These are phyloP conservation scores for Capitulum mitella DNA, from an alignment of 2,888 invertebrate species.

Conservation along the genomic window DNA sequence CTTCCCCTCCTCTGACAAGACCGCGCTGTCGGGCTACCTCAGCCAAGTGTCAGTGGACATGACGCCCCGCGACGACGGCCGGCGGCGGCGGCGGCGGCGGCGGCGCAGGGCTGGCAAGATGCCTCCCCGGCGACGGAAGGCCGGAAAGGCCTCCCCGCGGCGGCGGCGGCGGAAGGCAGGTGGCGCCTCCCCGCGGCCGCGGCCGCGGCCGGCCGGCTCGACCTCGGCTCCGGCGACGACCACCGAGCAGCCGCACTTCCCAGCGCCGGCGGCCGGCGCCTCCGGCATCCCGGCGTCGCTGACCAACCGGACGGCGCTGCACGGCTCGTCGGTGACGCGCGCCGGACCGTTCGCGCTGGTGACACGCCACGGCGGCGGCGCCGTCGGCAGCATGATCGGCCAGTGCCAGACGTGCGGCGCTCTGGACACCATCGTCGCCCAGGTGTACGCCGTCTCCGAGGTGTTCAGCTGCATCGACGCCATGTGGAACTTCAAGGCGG, in stretches of 20 bases:
- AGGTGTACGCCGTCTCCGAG: background rate
- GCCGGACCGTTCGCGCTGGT: conserved; percentile 16
- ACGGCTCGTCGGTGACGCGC: background rate
- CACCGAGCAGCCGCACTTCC: background rate
- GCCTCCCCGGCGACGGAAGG: too few species aligned
- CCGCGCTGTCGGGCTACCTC: background rate
- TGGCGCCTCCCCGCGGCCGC: too few species aligned
- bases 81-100: background rate
- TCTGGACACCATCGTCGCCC: conserved; percentile 19
- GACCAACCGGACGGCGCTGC: conserved; percentile 6
- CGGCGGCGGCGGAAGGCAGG: too few species aligned
- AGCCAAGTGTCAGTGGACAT: conserved; percentile 19
- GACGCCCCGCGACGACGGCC: background rate
- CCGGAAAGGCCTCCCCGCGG: too few species aligned
- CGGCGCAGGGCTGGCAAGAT: too few species aligned
- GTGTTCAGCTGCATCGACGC: background rate
- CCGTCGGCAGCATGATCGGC: conserved; percentile 5
- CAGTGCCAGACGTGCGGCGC: conserved; percentile 14
- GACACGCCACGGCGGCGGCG: background rate
- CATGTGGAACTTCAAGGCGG: background rate
- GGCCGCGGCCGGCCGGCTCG: background rate
- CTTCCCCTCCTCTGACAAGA: background rate
- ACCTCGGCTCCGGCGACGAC: background rate
- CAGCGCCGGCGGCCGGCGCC: background rate
- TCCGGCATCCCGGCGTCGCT: conserved; percentile 5